Evolutionary conservation across 1,140 invertebrate species (phyloP).

Genomic region (Scaptodrosophila lebanonensis): DNA sequence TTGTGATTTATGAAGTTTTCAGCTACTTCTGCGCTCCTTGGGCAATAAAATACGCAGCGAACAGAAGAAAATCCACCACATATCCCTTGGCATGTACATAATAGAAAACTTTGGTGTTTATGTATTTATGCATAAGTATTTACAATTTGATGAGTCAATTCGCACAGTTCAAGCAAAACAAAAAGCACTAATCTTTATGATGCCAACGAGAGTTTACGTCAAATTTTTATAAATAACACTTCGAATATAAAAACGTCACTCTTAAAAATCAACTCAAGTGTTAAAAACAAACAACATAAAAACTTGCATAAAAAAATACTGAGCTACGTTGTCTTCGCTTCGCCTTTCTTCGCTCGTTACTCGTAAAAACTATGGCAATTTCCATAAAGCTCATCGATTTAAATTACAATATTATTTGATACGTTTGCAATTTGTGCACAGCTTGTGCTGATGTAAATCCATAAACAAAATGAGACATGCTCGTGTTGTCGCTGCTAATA

Average conservation of each 20-base stretch:
- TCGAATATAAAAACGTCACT: conserved; percentile 13
- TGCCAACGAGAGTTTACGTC: conserved; percentile 12
- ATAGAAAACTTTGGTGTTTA: conserved; percentile 45
- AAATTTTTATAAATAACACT: conserved; percentile 22
- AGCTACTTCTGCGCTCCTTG: conserved; percentile 48
- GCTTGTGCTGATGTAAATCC: conserved; percentile 60
- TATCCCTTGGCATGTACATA: conserved; percentile 42
- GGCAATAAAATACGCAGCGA: conserved; percentile 69
- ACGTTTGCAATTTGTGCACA: conserved; percentile 37
- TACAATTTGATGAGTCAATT: conserved; percentile 54
- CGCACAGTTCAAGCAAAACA: background rate
- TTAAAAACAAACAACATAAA: conserved; percentile 9
- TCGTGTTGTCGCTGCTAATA: conserved; percentile 32
- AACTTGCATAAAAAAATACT: conserved; percentile 21
- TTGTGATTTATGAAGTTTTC: conserved; percentile 72
- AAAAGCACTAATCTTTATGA: conserved; percentile 19
- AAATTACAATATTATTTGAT: conserved; percentile 44
- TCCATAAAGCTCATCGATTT: conserved; percentile 57
- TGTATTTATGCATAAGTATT: conserved; percentile 30
- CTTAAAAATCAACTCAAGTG: conserved; percentile 37
- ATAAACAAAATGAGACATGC: conserved; percentile 62
- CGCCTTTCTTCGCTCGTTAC: too few relatives aligned
- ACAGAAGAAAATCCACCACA: conserved; percentile 44
- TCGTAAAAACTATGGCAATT: conserved; percentile 46
- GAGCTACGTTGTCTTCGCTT: background rate